Evolutionary conservation across 2,797 vertebrate genomes (phyloP).

Genomic region (Alfaro cultratus): DNA sequence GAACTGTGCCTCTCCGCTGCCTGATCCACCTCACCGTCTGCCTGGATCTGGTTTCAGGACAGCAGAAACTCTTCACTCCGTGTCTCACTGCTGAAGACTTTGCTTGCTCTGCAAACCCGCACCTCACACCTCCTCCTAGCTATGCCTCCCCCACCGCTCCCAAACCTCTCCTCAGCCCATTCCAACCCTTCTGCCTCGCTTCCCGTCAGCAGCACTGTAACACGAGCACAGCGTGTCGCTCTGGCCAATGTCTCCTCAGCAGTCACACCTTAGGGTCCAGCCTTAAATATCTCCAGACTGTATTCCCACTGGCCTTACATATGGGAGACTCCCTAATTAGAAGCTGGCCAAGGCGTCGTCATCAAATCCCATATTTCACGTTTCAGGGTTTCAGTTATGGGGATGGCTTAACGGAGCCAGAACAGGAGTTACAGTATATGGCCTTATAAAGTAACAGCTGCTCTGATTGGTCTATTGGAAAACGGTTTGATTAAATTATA

Average conservation of each 20-base stretch:
- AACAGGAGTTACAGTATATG: slow-evolving; percentile 62
- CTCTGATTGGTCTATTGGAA: slow-evolving; percentile 21
- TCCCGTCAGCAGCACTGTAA: slow-evolving; percentile 67
- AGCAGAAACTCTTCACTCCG: slow-evolving; percentile 35
- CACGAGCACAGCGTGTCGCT: slow-evolving; percentile 52
- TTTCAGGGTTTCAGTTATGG: slow-evolving; percentile 68
- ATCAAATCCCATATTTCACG: slow-evolving; percentile 78
- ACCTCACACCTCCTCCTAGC: slow-evolving; percentile 54
- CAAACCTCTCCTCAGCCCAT: neutral
- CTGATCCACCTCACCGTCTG: slow-evolving; percentile 41
- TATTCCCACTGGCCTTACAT: slow-evolving; percentile 70
- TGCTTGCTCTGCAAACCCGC: slow-evolving; percentile 73
- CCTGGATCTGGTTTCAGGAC: slow-evolving; percentile 65
- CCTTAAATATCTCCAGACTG: slow-evolving; percentile 80
- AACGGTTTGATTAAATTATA: neutral
- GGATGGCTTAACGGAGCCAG: slow-evolving; percentile 47
- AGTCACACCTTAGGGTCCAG: slow-evolving; percentile 52
- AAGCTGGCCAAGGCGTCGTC: slow-evolving; percentile 69
- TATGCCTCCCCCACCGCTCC: slow-evolving; percentile 13
- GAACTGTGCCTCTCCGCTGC: slow-evolving; percentile 20
- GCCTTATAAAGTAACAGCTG: slow-evolving; percentile 70
- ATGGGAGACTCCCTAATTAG: slow-evolving; percentile 81
- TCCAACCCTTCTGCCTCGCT: slow-evolving; percentile 7
- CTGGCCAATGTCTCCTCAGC: slow-evolving; percentile 60
- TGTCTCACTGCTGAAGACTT: slow-evolving; percentile 71